Evolutionary conservation across 2,113 vertebrate species (phyloP).

Genomic region (Ceyx margarethae): DNA sequence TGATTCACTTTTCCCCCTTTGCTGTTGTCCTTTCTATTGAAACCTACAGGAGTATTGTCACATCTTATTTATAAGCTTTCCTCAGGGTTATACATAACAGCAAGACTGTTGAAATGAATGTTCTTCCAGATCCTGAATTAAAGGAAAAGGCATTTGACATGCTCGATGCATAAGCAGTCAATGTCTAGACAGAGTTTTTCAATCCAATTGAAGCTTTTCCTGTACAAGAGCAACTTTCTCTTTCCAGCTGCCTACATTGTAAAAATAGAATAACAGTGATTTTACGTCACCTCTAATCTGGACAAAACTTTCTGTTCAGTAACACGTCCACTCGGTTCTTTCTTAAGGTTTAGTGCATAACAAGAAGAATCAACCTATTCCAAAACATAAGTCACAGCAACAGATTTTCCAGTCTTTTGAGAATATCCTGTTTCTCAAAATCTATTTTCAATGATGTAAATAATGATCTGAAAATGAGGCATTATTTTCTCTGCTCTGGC

Average conservation of each 20-base stretch:
- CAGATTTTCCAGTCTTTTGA: neutral
- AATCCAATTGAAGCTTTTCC: slow-evolving; percentile 39
- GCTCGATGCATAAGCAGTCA: slow-evolving; percentile 19
- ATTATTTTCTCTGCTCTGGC: neutral
- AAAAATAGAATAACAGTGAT: slow-evolving; percentile 13
- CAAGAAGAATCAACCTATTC: neutral
- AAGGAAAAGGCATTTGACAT: slow-evolving; percentile 50
- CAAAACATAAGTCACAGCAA: neutral
- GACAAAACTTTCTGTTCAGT: neutral
- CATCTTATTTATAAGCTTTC: slow-evolving; percentile 26
- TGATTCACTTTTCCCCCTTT: neutral
- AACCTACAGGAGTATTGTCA: slow-evolving; percentile 14
- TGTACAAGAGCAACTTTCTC: neutral
- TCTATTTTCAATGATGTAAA: neutral
- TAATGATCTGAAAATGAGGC: slow-evolving; percentile 13
- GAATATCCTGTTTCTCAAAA: slow-evolving; percentile 8
- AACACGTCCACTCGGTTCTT: neutral
- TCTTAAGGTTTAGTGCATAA: neutral
- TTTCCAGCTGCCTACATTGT: slow-evolving; percentile 12
- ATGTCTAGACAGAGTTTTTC: slow-evolving; percentile 60
- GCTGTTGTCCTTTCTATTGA: slow-evolving; percentile 11
- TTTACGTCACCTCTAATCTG: slow-evolving; percentile 23
- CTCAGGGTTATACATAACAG: slow-evolving; percentile 6
- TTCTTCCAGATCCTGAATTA: slow-evolving; percentile 42
- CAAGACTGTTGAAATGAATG: slow-evolving; percentile 35